Evolutionary conservation across 1,140 invertebrate genomes (phyloP), one percentile per base, ranked within the genome.

Genomic region (Drosophila persimilis): DNA sequence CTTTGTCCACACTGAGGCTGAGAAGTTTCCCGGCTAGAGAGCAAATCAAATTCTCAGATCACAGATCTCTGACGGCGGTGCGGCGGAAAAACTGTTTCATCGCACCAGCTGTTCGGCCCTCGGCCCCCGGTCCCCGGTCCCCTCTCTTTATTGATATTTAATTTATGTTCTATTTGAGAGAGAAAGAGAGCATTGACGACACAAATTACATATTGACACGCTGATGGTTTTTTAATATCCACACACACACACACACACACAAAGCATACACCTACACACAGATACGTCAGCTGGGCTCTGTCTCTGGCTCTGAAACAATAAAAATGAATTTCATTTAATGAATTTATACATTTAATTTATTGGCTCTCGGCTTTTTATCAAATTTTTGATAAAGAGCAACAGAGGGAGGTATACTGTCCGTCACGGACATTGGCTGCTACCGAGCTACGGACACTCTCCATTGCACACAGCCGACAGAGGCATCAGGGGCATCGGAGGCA

Each of bases 281-380:
- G 8, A 15, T 11, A 48, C 55, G 56, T 83, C 77, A 86, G 64
- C 73, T 80, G 77, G 51, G 15, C 15, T 15, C 15, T 15, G 15
- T 15, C 57, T 53, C 22, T 17, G 46, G 47, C 22, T 15, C 17
- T 78, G 77, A 81, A 83, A 86, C 81, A 86, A 86, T 88, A 75
- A 78, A 88, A 88, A 50, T 62, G 50, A 86, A 86, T 83, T 86
- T 88, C 83, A 83, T 88, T 86, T 58, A 86, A 88, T 83, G 78
- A 86, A 86, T 86, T 88, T 86, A 86, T 86, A 88, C 83, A 88
- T 88, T 88, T 86, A 86, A 86, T 86, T 86, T 86, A 86, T 86
- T 86, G 84, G 73, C 77, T 61, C 77, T 61, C 61, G 77, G 65
- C 78, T 77, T 80, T 84, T 86, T 86, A 86, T 86, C 83, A 86